Conservation (phyloP, 1,140 invertebrate genomes). For the Drosophila ercepeae region DNA sequence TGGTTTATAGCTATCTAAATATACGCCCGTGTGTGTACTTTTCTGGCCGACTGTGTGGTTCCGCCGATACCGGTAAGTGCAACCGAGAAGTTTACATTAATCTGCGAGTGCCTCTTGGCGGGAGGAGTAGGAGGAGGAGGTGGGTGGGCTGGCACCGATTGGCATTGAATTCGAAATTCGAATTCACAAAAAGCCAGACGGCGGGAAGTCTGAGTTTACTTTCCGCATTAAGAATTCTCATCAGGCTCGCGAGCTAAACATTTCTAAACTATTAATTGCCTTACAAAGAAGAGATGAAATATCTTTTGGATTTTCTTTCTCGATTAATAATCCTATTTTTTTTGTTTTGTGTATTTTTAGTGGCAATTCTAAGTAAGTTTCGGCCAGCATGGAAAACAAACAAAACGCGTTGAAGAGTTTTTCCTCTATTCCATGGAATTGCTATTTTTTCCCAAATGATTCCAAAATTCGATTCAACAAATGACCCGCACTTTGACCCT, state of each 20-base stretch:
- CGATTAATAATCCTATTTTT: neutral
- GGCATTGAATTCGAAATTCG: slow-evolving; percentile 25
- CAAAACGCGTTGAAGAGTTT: slow-evolving; percentile 63
- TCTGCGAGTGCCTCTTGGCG: neutral
- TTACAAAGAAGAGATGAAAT: neutral
- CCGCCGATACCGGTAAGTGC: slow-evolving; percentile 13
- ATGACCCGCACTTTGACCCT: slow-evolving; percentile 54
- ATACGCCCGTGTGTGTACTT: slow-evolving; percentile 31
- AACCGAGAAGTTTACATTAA: slow-evolving; percentile 38
- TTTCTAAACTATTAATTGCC: neutral
- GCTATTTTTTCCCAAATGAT: slow-evolving; percentile 6
- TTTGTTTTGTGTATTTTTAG: slow-evolving; percentile 16
- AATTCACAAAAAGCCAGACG: slow-evolving; percentile 6
- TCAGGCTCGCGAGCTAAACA: neutral
- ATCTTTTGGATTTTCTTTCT: no score
- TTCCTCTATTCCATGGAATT: slow-evolving; percentile 17
- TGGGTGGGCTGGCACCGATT: neutral
- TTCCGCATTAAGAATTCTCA: slow-evolving; percentile 2
- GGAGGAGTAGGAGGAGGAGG: neutral
- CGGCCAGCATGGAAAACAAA: slow-evolving; percentile 36
- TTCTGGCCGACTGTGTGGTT: neutral
- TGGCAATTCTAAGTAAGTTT: neutral
- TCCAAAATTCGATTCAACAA: slow-evolving; percentile 26
- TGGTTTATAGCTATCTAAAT: slow-evolving; percentile 63
- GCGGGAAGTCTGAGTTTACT: slow-evolving; percentile 19